phyloP scores from a whole-genome alignment of 1,140 invertebrate species.

The Hyposmocoma kahamanoa region DNA sequence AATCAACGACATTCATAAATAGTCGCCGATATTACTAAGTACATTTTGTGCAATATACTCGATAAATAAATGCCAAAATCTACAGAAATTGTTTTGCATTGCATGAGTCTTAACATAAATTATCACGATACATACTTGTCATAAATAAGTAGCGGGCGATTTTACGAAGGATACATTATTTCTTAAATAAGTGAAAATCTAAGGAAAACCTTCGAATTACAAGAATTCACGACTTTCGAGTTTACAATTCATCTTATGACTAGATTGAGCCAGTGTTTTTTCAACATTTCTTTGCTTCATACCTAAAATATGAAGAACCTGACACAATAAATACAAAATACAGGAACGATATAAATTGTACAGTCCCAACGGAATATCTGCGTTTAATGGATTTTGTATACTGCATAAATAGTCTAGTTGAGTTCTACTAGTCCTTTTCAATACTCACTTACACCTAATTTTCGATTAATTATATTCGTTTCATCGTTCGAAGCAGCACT shows the following conservation, averaged over 20 bases:
- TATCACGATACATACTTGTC: constrained; percentile 41
- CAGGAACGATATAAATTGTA: constrained; percentile 56
- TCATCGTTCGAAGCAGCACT: constrained; percentile 58
- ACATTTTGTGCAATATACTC: constrained; percentile 67
- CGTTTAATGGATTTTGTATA: constrained; percentile 15
- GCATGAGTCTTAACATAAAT: constrained; percentile 38
- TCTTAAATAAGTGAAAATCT: constrained; percentile 54
- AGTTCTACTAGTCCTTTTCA: constrained; percentile 36
- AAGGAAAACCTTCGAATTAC: constrained; percentile 44
- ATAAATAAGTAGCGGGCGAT: constrained; percentile 39
- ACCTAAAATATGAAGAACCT: constrained; percentile 46
- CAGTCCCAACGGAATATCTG: constrained; percentile 32
- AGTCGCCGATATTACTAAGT: constrained; percentile 50
- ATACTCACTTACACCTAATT: constrained; percentile 49
- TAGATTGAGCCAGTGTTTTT: constrained; percentile 70
- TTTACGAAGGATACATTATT: constrained; percentile 37
- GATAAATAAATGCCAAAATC: constrained; percentile 57
- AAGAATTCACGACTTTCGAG: constrained; percentile 50
- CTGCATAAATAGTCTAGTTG: constrained; percentile 29
- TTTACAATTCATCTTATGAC: constrained; percentile 70
- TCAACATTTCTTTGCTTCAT: constrained; percentile 44
- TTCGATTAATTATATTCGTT: constrained; percentile 61
- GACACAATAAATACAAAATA: constrained; percentile 62
- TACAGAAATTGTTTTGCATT: constrained; percentile 48
- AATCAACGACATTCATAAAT: constrained; percentile 27